Evolutionary conservation across 2,797 vertebrate genomes (phyloP), one percentile per base, ranked within the genome.

Genomic region (Sebastes oblongus): DNA sequence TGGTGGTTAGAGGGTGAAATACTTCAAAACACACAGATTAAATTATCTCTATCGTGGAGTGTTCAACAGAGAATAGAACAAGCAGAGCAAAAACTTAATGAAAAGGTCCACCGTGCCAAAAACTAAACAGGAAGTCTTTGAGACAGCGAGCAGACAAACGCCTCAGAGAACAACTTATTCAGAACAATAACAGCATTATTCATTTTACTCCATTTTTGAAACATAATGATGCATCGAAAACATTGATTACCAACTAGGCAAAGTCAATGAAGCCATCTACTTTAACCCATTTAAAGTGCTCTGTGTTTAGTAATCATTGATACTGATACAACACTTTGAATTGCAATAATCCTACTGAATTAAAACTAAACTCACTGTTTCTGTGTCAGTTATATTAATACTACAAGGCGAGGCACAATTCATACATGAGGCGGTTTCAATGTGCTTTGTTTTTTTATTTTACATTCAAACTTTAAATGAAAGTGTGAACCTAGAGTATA

Each of bases 121-220:
- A 69, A 62, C 75, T 75, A 79, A 86, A 84, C 83, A 86, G 83
- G 81, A 86, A 82, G 70, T 52, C 58, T n/a, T 29, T 18, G 58
- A 86, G 60, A 89, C 64, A 25, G 66, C 65, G 54, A 70, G 62
- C 67, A 89, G 74, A 84, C 52, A 9, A 72, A 36, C 3, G 13
- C 77, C 72, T 56, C 16, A 20, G 34, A 73, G 18, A 65, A 27
- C 16, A 16, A 39, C 58, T 36, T 34, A 9, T 42, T 69, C 34
- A 42, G 55, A 75, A 82, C 77, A 82, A 7, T 2, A 67, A 75
- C 13, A 72, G 24, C 22, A 25, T 7, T 10, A 24, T 54, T 27
- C 2, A 27, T 13, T 39, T 59, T 2, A 60, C 12, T 60, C 14
- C 1, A 6, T 9, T 75, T 70, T 36, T 36, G 6, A 71, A 75